Base-by-base conservation (phyloP, 1,140 invertebrate genomes). In the Melipona quadrifasciata region DNA sequence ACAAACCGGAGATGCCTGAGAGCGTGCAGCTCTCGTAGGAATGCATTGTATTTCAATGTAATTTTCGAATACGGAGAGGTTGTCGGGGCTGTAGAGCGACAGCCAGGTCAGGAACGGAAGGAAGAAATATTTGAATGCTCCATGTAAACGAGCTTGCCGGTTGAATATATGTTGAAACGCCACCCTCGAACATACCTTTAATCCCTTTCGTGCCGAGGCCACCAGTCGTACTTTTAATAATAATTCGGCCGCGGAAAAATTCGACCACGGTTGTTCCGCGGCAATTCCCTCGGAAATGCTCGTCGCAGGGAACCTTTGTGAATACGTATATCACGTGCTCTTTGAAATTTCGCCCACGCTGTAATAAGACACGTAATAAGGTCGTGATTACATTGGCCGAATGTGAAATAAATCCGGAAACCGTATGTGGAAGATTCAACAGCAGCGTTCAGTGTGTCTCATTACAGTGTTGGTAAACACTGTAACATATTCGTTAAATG, bases 11-110 rank as follows among this genome's bases (percentile, higher is more conserved):
- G 75, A 79, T 70, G 27, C 65, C 51, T 19, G 65, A 39, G 51
- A 70, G 77, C 39, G 68, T 70, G 31, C 53, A 70, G 65, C 53
- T 68, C 53, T 68, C 19, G 64, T 79, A 68, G 51, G 77, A 68
- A 79, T 79, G 77, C 64, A 51, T 70, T 68, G 64, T 51, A 79
- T 79, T 79, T 79, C 51, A 70, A 70, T 27, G 77, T 34, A 79
- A 68, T 79, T 65, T 55, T 53, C 77, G 51, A 70, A 70, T 24
- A 24, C 51, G 47, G 64, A 68, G 27, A 11, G 57, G 10, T 47
- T 77, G 24, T 31, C 74, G 24, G 21, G 39, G 75, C 19, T 47
- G 58, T 1, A 58, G 75, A 77, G 10, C 64, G 75, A 47, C 75
- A 77, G 58, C 10, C 17, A 21, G 75, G 39, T 47, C 58, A 70